phyloP scores from a whole-genome alignment of 2,113 vertebrate genomes.

The Gallinago undulata region DNA sequence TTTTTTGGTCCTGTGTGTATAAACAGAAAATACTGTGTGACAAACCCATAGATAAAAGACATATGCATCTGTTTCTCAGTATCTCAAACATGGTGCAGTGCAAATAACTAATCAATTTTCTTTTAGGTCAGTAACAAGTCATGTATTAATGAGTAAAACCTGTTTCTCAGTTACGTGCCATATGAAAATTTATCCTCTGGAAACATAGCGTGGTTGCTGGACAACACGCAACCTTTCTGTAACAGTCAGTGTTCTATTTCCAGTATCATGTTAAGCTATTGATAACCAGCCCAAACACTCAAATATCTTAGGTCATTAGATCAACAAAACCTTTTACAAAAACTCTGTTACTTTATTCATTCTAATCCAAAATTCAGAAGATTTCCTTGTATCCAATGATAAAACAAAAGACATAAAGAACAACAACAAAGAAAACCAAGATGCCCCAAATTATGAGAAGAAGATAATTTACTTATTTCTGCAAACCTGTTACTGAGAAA shows the following conservation, averaged over 20 bases:
- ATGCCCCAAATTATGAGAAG: background rate
- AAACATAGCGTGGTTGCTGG: conserved; percentile 69
- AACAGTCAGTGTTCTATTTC: background rate
- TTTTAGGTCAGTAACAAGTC: conserved; percentile 45
- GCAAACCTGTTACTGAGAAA: background rate
- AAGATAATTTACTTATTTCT: background rate
- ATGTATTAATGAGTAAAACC: conserved; percentile 37
- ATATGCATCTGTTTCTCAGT: conserved; percentile 37
- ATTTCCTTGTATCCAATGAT: background rate
- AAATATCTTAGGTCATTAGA: conserved; percentile 42
- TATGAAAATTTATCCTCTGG: conserved; percentile 30
- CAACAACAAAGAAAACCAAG: background rate
- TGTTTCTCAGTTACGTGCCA: conserved; percentile 18
- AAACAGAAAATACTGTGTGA: conserved; percentile 46
- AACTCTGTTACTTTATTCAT: background rate
- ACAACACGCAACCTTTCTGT: conserved; percentile 39
- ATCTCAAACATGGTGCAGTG: conserved; percentile 51
- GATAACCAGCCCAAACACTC: conserved; percentile 17
- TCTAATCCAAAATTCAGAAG: background rate
- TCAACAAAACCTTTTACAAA: conserved; percentile 27
- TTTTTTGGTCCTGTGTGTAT: conserved; percentile 25
- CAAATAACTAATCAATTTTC: conserved; percentile 74
- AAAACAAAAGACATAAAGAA: background rate
- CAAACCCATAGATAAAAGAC: conserved; percentile 68
- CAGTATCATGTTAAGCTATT: background rate